A percentile compares a stretch with the other conserved stretches of the same genome.
Evolutionary conservation across 2,113 vertebrate genomes (phyloP).

Genomic region (Danionella cerebrum): DNA sequence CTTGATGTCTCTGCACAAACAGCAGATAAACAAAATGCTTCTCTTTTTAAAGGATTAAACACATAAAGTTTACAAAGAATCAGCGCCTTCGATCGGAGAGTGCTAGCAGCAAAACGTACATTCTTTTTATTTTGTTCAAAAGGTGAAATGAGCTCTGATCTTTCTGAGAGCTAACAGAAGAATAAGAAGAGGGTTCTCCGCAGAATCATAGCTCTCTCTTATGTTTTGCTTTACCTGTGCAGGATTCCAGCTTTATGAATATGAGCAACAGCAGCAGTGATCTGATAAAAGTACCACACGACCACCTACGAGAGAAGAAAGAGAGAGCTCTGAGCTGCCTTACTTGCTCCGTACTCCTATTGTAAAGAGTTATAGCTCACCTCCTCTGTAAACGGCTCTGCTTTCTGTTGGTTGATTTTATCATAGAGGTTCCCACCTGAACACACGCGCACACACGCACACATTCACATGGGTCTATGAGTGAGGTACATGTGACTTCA

Average conservation of each 20-base stretch:
- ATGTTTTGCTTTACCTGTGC: constrained; percentile 93
- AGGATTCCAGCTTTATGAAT: constrained; percentile 94
- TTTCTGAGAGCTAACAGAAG: too few species aligned
- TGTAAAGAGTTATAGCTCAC: too few species aligned
- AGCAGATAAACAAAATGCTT: too few species aligned
- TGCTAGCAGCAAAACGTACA: too few species aligned
- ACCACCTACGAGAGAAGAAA: constrained; percentile 71
- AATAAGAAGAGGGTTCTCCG: too few species aligned
- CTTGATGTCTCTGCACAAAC: constrained; percentile 85
- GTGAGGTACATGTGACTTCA: not conserved
- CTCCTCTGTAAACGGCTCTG: constrained; percentile 84
- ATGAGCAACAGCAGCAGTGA: constrained; percentile 88
- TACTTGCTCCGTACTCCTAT: too few species aligned
- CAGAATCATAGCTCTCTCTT: too few species aligned
- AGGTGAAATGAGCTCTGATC: too few species aligned
- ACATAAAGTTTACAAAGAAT: too few species aligned
- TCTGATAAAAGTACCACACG: constrained; percentile 96
- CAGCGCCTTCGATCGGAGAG: too few species aligned
- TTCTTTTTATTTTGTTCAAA: too few species aligned
- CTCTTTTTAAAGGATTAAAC: too few species aligned
- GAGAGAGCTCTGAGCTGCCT: not conserved
- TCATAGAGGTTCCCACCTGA: constrained; percentile 94
- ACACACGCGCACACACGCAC: constrained; percentile 28
- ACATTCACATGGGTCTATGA: not conserved
- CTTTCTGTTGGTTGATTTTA: constrained; percentile 89